These are phyloP conservation scores for Prionailurus bengalensis DNA, from an alignment of 2,113 vertebrate genomes.

Conservation along the genomic window DNA sequence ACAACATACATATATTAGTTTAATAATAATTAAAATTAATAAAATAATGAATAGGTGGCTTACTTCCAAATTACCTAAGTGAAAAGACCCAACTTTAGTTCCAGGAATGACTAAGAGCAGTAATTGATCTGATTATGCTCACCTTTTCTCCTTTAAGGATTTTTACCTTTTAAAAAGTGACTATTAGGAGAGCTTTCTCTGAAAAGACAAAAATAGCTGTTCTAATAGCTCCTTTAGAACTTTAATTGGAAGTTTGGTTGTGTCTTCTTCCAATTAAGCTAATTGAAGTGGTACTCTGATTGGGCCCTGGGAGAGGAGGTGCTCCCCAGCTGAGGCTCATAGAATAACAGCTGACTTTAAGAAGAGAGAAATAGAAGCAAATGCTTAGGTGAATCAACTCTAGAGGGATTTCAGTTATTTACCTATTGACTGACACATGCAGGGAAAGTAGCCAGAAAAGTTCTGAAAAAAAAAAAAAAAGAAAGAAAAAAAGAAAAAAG, in stretches of 20 bases:
- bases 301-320: conserved; percentile 79
- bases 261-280: conserved; percentile 88
- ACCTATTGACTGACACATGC: conserved; percentile 84
- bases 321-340: conserved; percentile 75
- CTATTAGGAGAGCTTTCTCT: conserved; percentile 65
- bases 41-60: conserved; percentile 30
- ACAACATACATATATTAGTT: not conserved
- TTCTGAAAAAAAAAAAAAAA: conserved; percentile 29
- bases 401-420: conserved; percentile 81
- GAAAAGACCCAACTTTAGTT: not conserved
- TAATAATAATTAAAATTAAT: conserved; percentile 59
- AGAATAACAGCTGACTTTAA: conserved; percentile 79
- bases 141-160: conserved; percentile 51
- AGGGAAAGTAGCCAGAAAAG: conserved; percentile 77
- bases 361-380: conserved; percentile 78
- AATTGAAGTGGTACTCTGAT: conserved; percentile 86
- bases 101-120: not conserved
- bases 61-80: conserved; percentile 35
- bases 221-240: conserved; percentile 83
- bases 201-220: conserved; percentile 75
- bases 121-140: conserved; percentile 48
- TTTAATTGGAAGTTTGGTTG: conserved; percentile 87
- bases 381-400: conserved; percentile 78
- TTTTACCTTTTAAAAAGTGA: conserved; percentile 67
- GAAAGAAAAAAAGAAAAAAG: conserved; percentile 51